Base-by-base conservation (phyloP, 37 sponge, comb jelly and placozoan species). In the Oscarella lobularis region DNA sequence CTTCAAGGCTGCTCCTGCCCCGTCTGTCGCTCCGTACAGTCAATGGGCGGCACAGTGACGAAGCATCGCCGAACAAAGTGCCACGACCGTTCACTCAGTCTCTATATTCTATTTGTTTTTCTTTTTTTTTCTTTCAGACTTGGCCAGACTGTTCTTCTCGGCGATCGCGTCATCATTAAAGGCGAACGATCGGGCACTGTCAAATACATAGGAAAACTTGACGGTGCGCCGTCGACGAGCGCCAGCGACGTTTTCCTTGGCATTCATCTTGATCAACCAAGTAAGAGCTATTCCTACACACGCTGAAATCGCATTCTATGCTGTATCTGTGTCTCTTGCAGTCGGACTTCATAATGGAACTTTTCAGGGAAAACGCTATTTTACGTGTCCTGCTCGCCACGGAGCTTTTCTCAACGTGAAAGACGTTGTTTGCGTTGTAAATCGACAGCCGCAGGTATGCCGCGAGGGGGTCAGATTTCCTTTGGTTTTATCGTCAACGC, bases 1-100 rank as follows among this genome's bases (percentile, higher is more conserved):
- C 74, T 92, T 67, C 14, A 37, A 2, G 93, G 89, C 37, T 92
- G 93, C 80, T 67, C 36, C 38, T 92, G 93, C 78, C 88, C 93
- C 0, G 83, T 78, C n/a, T 92, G n/a, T 81, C 35, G 83, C 83
- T 1, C 71, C 84, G 0, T 75, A 74, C 37, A 80, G 40, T 29
- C 60, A 38, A 33, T 20, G 48, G 2, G 31, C 66, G 35, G 33
- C 40, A 20, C 78, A 55, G 1, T 48, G 37, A 1, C 83, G 66
- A 0, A 20, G 60, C 1, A 76, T 70, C n/a, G 31, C 20, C 35
- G 55, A 14, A 5, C 37, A 74, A 35, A 35, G 39, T n/a, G n/a
- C n/a, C n/a, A n/a, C n/a, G n/a, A n/a, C n/a, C n/a, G n/a, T n/a
- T n/a, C n/a, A n/a, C n/a, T n/a, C n/a, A n/a, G n/a, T n/a, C n/a